A percentile compares a stretch with the other conserved stretches of the same genome.
These are phyloP conservation scores for Crotalus helleri DNA, from an alignment of 2,113 vertebrate genomes.

Conservation along the genomic window DNA sequence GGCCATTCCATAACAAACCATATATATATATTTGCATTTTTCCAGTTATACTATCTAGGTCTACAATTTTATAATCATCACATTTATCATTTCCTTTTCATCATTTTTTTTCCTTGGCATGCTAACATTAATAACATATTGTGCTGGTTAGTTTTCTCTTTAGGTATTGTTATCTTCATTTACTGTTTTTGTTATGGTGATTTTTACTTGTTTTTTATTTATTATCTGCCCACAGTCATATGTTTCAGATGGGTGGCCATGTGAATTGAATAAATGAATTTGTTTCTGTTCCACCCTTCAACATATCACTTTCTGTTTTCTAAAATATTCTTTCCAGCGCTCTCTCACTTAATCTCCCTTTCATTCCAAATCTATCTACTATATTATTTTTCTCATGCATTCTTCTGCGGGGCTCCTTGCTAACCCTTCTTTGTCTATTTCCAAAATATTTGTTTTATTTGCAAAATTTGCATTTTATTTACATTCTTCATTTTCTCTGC, in stretches of 20 bases:
- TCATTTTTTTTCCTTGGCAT: not conserved
- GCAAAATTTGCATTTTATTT: too few species aligned
- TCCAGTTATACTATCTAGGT: not conserved
- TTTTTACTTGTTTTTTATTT: not conserved
- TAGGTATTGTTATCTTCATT: not conserved
- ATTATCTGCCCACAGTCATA: not conserved
- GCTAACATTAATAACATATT: not conserved
- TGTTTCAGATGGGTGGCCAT: not conserved
- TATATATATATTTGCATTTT: not conserved
- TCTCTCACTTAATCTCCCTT: not conserved
- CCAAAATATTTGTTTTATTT: not conserved
- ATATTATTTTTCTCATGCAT: not conserved
- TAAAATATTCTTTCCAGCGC: not conserved
- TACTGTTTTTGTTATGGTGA: not conserved
- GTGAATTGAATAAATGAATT: not conserved
- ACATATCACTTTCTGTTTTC: not conserved
- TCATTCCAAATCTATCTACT: not conserved
- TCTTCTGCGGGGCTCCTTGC: not conserved
- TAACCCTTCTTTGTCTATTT: not conserved
- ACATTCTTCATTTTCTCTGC: not conserved
- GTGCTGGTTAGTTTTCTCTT: not conserved
- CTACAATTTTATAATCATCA: not conserved
- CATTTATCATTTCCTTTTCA: not conserved
- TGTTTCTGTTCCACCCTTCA: not conserved
- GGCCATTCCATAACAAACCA: not conserved